These are phyloP conservation scores for Drosophila fulvimacula DNA, from an alignment of 2,888 invertebrate genomes.

Conservation along the genomic window DNA sequence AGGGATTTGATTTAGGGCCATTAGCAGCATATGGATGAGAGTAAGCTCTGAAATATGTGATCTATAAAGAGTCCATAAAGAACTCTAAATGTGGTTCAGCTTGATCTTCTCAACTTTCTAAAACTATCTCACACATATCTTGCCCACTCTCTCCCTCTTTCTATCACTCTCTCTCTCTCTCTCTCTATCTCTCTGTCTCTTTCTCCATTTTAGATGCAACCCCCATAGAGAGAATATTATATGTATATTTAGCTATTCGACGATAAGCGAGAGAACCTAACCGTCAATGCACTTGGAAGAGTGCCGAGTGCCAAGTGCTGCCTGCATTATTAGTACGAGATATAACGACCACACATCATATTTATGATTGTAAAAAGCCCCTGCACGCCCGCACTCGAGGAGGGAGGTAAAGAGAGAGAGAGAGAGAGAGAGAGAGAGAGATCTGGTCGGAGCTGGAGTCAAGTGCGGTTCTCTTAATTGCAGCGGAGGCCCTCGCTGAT, in stretches of 20 bases:
- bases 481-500: constrained; percentile 71
- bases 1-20: constrained; percentile 23
- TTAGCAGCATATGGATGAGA: not conserved
- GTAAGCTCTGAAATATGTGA: not conserved
- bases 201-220: not conserved
- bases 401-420: not conserved
- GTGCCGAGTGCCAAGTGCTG: constrained; percentile 58
- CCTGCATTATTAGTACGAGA: constrained; percentile 61
- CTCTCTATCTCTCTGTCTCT: not conserved
- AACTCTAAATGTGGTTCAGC: constrained; percentile 7
- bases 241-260: constrained; percentile 52
- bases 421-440: not conserved
- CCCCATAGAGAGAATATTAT: constrained; percentile 28
- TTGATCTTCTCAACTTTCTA: constrained; percentile 34
- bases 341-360: constrained; percentile 63
- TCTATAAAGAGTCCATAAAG: not conserved
- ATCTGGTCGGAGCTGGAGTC: constrained; percentile 52
- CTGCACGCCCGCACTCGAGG: constrained; percentile 60
- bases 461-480: constrained; percentile 74
- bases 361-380: constrained; percentile 47
- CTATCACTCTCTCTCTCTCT: not conserved
- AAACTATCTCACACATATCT: constrained; percentile 24
- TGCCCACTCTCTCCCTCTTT: not conserved
- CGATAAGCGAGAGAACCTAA: constrained; percentile 50
- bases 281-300: constrained; percentile 57